Conservation (phyloP, 2,888 invertebrate genomes). For the Drosophila yooni region DNA sequence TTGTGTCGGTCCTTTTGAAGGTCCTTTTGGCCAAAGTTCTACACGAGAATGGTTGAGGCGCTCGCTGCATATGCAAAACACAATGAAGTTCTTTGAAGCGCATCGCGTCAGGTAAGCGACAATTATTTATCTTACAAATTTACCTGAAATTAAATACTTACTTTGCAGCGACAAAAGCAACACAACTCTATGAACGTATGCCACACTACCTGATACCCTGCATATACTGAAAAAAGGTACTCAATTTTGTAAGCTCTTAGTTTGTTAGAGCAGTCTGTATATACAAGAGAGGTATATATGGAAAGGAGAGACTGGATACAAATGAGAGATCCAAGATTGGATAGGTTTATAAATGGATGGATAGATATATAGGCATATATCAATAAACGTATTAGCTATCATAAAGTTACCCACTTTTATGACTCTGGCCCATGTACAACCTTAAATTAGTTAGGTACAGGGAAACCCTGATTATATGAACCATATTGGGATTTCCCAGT, state of each 20-base stretch:
- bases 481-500: background rate
- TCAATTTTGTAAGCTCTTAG: background rate
- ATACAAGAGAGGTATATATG: background rate
- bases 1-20: slow-evolving; percentile 64
- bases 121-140: slow-evolving; percentile 81
- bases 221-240: background rate
- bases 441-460: background rate
- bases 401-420: background rate
- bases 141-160: slow-evolving; percentile 80
- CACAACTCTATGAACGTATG: background rate
- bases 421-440: background rate
- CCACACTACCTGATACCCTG: slow-evolving; percentile 38
- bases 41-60: slow-evolving; percentile 37
- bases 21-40: slow-evolving; percentile 66
- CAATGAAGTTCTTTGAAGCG: slow-evolving; percentile 79
- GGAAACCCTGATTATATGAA: background rate
- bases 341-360: background rate
- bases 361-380: background rate
- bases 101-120: slow-evolving; percentile 73
- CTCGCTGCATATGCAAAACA: slow-evolving; percentile 70
- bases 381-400: background rate
- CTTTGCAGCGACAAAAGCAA: slow-evolving; percentile 14
- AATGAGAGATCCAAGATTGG: background rate
- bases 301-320: background rate
- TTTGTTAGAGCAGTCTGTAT: too few species aligned